Conservation (phyloP, 1,140 invertebrate genomes). For the Leptonema lineaticorne region DNA sequence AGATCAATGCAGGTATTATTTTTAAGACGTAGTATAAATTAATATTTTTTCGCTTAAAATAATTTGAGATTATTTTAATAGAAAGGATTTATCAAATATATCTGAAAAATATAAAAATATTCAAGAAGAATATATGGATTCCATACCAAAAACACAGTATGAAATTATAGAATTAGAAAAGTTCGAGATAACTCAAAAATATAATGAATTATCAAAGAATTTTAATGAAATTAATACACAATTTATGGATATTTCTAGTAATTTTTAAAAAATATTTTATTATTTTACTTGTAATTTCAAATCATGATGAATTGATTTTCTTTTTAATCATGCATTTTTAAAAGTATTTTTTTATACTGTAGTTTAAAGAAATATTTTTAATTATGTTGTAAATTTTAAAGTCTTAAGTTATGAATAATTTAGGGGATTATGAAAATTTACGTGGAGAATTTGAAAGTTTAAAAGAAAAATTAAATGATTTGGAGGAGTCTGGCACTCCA, state of each 20-base stretch:
- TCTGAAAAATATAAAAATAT: conserved; percentile 45
- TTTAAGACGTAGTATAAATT: not conserved
- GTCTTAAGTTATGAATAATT: too few relatives aligned
- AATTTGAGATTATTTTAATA: conserved; percentile 1
- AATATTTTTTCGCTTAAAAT: not conserved
- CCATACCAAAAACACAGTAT: conserved; percentile 49
- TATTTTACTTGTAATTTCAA: not conserved
- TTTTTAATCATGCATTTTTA: too few relatives aligned
- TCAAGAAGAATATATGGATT: conserved; percentile 50
- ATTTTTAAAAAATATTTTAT: too few relatives aligned
- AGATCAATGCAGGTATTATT: conserved; percentile 47
- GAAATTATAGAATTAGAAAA: conserved; percentile 46
- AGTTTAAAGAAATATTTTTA: too few relatives aligned
- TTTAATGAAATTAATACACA: conserved; percentile 44
- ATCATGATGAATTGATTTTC: not conserved
- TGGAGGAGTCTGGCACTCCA: conserved; percentile 52
- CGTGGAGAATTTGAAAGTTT: conserved; percentile 51
- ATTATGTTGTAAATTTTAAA: conserved; percentile 14
- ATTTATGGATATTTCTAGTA: conserved; percentile 45
- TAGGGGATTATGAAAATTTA: conserved; percentile 43
- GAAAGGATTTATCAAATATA: conserved; percentile 33
- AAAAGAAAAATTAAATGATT: conserved; percentile 49
- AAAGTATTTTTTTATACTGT: too few relatives aligned
- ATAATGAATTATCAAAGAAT: conserved; percentile 43
- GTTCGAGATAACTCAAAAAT: conserved; percentile 41